These are phyloP conservation scores for Palythoa caribaeorum DNA, from an alignment of 92 coral and sea anemone genomes.

Conservation along the genomic window DNA sequence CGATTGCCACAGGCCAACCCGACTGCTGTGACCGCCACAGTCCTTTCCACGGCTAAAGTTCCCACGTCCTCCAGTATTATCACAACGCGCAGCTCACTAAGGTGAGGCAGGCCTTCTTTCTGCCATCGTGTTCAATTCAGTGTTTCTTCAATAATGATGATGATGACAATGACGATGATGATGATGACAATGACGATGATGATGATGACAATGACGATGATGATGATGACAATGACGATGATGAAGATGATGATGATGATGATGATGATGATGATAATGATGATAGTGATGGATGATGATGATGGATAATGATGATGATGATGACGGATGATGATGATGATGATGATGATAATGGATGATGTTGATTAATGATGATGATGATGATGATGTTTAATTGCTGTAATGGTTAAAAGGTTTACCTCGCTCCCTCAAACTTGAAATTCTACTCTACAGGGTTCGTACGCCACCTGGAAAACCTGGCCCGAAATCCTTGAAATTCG, in stretches of 20 bases:
- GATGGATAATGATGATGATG: background rate
- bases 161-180: background rate
- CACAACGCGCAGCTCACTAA: slow-evolving; percentile 68
- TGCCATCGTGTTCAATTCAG: background rate
- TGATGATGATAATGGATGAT: background rate
- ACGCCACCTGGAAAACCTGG: too few relatives aligned
- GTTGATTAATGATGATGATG: too few relatives aligned
- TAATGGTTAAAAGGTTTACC: too few relatives aligned
- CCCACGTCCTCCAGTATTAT: slow-evolving; percentile 50
- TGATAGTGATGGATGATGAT: background rate
- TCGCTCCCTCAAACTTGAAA: too few relatives aligned
- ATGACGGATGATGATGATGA: background rate
- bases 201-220: background rate
- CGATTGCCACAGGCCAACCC: slow-evolving; percentile 15
- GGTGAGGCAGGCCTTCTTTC: slow-evolving; percentile 5
- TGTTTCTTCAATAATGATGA: background rate
- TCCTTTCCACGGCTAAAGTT: background rate
- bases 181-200: background rate
- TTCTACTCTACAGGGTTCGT: too few relatives aligned
- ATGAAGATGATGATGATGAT: background rate
- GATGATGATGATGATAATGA: background rate
- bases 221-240: background rate
- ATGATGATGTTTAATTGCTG: too few relatives aligned
- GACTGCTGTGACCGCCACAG: background rate
- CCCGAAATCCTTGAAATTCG: too few relatives aligned